Evolutionary conservation across 2,888 invertebrate genomes (phyloP).

Genomic region (Auanema freiburgensis): DNA sequence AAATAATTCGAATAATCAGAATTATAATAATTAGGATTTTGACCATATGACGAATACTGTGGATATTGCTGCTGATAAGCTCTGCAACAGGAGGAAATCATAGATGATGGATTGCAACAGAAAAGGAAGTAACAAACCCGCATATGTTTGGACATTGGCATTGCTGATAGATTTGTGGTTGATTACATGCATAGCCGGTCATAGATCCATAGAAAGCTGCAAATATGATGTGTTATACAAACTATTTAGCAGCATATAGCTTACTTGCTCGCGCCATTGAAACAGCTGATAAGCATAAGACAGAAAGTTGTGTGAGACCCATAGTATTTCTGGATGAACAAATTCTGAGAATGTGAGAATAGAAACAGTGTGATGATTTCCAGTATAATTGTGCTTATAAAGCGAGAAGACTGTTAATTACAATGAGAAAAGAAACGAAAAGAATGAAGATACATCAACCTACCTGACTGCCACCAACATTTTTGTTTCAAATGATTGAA

Average conservation of each 20-base stretch:
- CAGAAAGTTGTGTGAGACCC: not conserved
- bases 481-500: too few relatives aligned
- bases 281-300: not conserved
- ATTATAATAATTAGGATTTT: not conserved
- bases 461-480: too few relatives aligned
- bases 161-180: slow-evolving; percentile 39
- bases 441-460: too few relatives aligned
- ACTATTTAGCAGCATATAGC: too few relatives aligned
- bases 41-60: not conserved
- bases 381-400: too few relatives aligned
- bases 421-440: too few relatives aligned
- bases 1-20: slow-evolving; percentile 5
- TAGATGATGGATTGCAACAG: not conserved
- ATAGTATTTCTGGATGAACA: not conserved
- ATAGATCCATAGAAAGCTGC: slow-evolving; percentile 12
- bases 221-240: too few relatives aligned
- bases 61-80: not conserved
- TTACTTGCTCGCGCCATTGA: slow-evolving; percentile 3
- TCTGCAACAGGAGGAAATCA: not conserved
- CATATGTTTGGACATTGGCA: slow-evolving; percentile 43
- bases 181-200: slow-evolving; percentile 40
- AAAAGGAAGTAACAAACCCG: slow-evolving; percentile 18
- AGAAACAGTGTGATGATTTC: too few relatives aligned
- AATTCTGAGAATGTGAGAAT: too few relatives aligned
- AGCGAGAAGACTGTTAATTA: too few relatives aligned